Evolutionary conservation across 2,113 vertebrate species (phyloP).

Genomic region (Oryzias curvinotus): DNA sequence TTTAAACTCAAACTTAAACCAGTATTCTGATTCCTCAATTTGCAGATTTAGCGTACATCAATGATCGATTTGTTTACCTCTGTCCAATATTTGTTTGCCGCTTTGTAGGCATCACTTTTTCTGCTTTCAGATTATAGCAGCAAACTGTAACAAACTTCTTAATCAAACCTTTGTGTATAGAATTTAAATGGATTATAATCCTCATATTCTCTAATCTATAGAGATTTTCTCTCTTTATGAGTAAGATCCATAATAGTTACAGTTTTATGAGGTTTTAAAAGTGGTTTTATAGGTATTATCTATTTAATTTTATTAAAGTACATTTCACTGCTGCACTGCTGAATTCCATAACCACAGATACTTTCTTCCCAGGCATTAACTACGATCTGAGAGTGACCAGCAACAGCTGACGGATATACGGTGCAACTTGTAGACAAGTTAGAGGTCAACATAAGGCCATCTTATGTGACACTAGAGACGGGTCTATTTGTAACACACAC

Average conservation of each 20-base stretch:
- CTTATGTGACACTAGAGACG: constrained; percentile 67
- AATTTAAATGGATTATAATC: no score
- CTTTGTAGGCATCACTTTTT: no score
- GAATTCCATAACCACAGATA: constrained; percentile 48
- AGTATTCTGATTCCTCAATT: constrained; percentile 52
- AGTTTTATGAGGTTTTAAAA: constrained; percentile 7
- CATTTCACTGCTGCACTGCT: no score
- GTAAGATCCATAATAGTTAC: neutral
- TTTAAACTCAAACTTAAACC: constrained; percentile 49
- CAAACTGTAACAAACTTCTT: no score
- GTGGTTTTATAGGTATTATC: no score
- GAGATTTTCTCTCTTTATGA: neutral
- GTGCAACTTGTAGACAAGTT: constrained; percentile 58
- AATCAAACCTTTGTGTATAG: no score
- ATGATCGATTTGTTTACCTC: no score
- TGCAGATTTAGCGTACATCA: no score
- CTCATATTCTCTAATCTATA: no score
- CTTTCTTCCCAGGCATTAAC: constrained; percentile 41
- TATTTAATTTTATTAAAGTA: no score
- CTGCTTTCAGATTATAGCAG: no score
- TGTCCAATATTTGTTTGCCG: no score
- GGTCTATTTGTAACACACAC: constrained; percentile 74
- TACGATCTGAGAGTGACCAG: constrained; percentile 41
- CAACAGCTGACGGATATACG: constrained; percentile 66
- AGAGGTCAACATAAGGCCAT: constrained; percentile 68